These are phyloP conservation scores for Halictus rubicundus DNA, from an alignment of 1,140 invertebrate species.

Conservation along the genomic window DNA sequence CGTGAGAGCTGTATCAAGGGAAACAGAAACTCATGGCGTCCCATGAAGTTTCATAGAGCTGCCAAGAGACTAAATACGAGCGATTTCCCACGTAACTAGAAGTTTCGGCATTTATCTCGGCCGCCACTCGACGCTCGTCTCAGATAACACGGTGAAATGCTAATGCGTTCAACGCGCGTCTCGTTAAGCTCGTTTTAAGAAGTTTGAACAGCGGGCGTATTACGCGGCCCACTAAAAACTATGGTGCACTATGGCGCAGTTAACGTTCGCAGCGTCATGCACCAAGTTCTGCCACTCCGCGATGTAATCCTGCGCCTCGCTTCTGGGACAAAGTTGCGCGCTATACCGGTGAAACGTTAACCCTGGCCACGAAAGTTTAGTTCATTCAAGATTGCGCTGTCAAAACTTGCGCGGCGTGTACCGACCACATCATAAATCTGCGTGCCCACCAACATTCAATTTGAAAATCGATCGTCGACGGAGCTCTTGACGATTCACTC, in stretches of 20 bases:
- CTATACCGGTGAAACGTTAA: slow-evolving; percentile 13
- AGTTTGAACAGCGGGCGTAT: background rate
- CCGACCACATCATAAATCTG: background rate
- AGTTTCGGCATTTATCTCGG: background rate
- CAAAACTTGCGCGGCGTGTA: slow-evolving; percentile 2
- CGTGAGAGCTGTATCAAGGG: too few relatives aligned
- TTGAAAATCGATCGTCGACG: background rate
- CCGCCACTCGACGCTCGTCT: background rate
- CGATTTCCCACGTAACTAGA: background rate
- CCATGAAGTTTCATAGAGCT: background rate
- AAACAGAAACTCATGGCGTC: background rate
- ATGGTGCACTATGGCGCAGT: too few relatives aligned
- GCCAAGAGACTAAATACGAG: background rate
- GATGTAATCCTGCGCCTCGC: background rate
- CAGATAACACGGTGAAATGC: background rate
- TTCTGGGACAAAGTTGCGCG: background rate
- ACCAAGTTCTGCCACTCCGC: background rate
- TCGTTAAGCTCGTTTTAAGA: background rate
- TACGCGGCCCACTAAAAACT: background rate
- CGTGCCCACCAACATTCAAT: background rate
- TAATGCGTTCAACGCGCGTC: background rate
- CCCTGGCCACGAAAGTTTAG: background rate
- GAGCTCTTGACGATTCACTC: background rate
- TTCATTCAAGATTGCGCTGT: slow-evolving; percentile 29
- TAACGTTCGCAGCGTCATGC: background rate